phyloP scores from a whole-genome alignment of 2,113 vertebrate species.

The Petrocephalus zakoni region DNA sequence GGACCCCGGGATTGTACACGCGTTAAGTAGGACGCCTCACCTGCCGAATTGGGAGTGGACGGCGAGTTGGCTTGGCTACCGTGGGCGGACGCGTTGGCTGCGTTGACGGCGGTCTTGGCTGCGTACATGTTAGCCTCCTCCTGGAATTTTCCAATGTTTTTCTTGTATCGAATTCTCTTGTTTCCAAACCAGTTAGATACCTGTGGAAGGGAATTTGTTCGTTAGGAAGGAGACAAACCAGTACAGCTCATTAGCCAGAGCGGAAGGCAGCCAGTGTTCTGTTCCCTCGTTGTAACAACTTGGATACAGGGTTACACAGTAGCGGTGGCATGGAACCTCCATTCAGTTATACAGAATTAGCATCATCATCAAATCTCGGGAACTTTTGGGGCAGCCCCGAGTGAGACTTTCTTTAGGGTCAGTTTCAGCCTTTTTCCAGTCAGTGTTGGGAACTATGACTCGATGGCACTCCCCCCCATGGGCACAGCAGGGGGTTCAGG shows the following conservation, averaged over 20 bases:
- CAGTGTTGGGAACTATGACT: not conserved
- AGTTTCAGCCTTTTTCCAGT: not conserved
- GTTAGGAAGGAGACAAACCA: not conserved
- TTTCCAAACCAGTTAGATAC: slow-evolving; percentile 99
- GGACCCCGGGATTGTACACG: not conserved
- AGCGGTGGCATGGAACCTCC: not conserved
- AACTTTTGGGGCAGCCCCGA: not conserved
- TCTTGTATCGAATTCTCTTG: slow-evolving; percentile 99
- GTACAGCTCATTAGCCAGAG: not conserved
- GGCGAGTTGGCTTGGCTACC: slow-evolving; percentile 99
- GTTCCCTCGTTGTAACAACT: not conserved
- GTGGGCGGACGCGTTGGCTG: slow-evolving; percentile 93
- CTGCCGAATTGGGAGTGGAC: slow-evolving; percentile 98
- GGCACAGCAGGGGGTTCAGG: not conserved
- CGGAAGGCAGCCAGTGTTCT: not conserved
- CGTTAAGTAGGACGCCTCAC: slow-evolving; percentile 63
- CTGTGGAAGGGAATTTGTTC: slow-evolving; percentile 55
- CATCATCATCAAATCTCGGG: not conserved
- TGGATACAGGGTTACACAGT: not conserved
- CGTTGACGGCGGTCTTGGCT: slow-evolving; percentile 95
- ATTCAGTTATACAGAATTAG: not conserved
- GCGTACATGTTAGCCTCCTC: slow-evolving; percentile 99
- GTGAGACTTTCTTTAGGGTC: not conserved
- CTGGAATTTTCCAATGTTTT: slow-evolving; percentile 99
- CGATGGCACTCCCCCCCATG: not conserved